Evolutionary conservation across 2,797 vertebrate genomes (phyloP), one percentile per base, ranked within the genome.

Genomic region (Cirrhinus molitorella): DNA sequence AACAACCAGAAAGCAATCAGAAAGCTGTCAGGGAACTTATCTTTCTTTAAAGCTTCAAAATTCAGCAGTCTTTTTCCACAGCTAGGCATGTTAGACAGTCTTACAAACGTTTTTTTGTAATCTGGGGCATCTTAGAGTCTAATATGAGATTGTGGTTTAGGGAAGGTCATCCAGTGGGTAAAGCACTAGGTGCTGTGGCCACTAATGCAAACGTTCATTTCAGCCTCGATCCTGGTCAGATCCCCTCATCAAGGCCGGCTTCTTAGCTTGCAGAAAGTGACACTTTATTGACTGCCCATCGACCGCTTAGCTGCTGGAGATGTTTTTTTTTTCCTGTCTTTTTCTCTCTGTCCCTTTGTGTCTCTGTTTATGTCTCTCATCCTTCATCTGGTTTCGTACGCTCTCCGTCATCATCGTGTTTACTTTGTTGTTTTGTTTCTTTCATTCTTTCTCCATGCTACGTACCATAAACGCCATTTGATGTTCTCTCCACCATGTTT

Each of bases 211-310:
- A 75, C 63, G 66, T 68, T 85, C 55, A 63, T 77, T 78, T 73
- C 67, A 83, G 71, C 45, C 75, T 23, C 19, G 12, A 81, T 55
- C 77, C 45, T 71, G 23, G 61, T 85, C 67, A 72, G n/a, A 86
- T 81, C 63, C 84, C 79, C 45, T 86, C 83, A 85, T 87, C 83
- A 88, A 31, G 37, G 75, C 40, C 4, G n/a, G 72, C 68, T 84
- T 89, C 84, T 85, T 85, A 88, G 85, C 85, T 86, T 89, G 85
- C 86, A 89, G 88, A 87, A 89, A 87, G 87, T 88, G 87, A 88
- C 87, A 88, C 88, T 87, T 88, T 89, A 89, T 89, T 88, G 87
- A 88, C 85, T 87, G 80, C 12, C 66, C 85, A 89, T 89, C 84
- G 88, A 89, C 73, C 84, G n/a, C 79, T 70, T 68, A 78, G 76